Evolutionary conservation across 1,140 invertebrate genomes (phyloP), one percentile per base, ranked within the genome.

Genomic region (Heliconius nattereri): DNA sequence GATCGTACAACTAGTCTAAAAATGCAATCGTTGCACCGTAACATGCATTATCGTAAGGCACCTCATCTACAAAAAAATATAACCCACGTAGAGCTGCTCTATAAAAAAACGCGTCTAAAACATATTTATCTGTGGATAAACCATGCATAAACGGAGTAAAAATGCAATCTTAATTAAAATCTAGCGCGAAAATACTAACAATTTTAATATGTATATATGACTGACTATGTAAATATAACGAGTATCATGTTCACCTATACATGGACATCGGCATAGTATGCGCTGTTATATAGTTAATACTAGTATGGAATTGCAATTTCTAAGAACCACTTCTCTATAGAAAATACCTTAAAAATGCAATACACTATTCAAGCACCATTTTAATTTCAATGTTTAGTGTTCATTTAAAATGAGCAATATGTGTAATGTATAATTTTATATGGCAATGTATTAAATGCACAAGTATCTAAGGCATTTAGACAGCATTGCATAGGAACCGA

Each of bases 51-150:
- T 85, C 87, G 86, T 85, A 90, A 91, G 92, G 91, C 91, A 92
- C 92, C 90, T 87, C 88, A 83, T 83, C 74, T 29, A 71, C 45
- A 75, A 20, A 75, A 20, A 66, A 78, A 75, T 78, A 77, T 49
- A 74, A 71, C 66, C 75, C 81, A 78, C 85, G 78, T 73, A 26
- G 75, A 78, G 82, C 79, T 83, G 9, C 60, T 66, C 75, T 81
- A 23, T 72, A 84, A 83, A 78, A 78, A 79, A 83, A 66, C 71
- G 20, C 29, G 26, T 91, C 92, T 93, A 93, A 89, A 89, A 91
- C 91, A 94, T 91, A 94, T 94, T 93, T 94, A 94, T 94, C 91
- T 85, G 81, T 52, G 82, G 91, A 93, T 92, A 94, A 93, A 92
- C 85, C 91, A 90, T 92, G 91, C 90, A 91, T 91, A 93, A 91